Base-by-base conservation (phyloP, 2,113 vertebrate genomes). In the Hemiprocne comata region DNA sequence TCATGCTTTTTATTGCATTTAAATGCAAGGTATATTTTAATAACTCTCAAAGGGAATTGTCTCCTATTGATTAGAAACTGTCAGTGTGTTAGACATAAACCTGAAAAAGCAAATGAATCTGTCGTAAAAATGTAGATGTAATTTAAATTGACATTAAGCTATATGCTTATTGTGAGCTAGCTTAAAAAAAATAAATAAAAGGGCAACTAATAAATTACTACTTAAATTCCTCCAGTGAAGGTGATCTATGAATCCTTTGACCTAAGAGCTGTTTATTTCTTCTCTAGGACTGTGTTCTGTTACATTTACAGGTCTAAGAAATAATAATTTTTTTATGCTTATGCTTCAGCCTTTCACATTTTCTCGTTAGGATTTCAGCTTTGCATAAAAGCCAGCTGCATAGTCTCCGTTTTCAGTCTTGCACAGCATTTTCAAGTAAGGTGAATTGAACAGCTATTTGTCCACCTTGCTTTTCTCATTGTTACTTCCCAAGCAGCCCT, bases 21-120 rank as follows among this genome's bases (percentile, higher is more conserved):
- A 97, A 98, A 98, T 97, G 94, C 96, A 97, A 96, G 94, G 96
- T 97, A 97, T 98, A 97, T 97, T 98, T 98, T 98, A 97, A 97
- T 95, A 97, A 97, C 89, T 97, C 98, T 95, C 97, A 79, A 88
- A 98, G 97, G 98, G 96, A 97, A 97, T 85, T 96, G 89, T 97
- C 82, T 97, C 86, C 87, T 93, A 94, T 94, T 97, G 97, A 97
- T 96, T 97, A 95, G 96, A 97, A 97, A 97, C 96, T 98, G 97
- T 97, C 95, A 97, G 97, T 98, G 91, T 97, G 96, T 91, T 89
- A 87, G 94, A 96, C 96, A 97, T 96, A 98, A 98, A 98, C 97
- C 97, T 97, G 96, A 95, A 97, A 97, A 97, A 97, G 91, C 85
- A 94, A 97, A 96, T 66, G 67, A 97, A 95, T 93, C 72, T 82